phyloP scores from a whole-genome alignment of 2,797 vertebrate genomes.

The Pangasius larnaudii region DNA sequence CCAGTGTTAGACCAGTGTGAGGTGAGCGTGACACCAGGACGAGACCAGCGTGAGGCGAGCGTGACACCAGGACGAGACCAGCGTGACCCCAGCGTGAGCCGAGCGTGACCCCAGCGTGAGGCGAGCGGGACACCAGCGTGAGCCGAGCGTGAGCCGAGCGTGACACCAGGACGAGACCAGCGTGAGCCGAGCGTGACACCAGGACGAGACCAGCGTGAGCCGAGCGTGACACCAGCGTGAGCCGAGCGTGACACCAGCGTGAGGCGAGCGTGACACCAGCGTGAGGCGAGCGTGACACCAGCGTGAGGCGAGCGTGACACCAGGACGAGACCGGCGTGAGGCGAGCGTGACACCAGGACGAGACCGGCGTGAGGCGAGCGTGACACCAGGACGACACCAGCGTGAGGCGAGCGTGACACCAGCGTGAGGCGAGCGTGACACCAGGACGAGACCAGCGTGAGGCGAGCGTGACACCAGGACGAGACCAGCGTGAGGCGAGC shows the following conservation, averaged over 20 bases:
- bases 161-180: neutral
- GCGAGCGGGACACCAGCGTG: neutral
- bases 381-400: neutral
- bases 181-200: neutral
- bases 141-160: neutral
- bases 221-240: neutral
- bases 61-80: neutral
- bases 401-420: neutral
- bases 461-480: neutral
- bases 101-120: neutral
- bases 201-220: neutral
- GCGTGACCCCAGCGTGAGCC: neutral
- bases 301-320: neutral
- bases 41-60: neutral
- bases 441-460: neutral
- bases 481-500: neutral
- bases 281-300: neutral
- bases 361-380: neutral
- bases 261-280: neutral
- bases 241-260: neutral
- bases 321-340: fast-evolving
- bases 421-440: neutral
- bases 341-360: neutral
- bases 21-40: neutral
- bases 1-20: neutral